A percentile compares a stretch with the other conserved stretches of the same genome.
phyloP scores from a whole-genome alignment of 2,797 vertebrate genomes.

The Emys orbicularis region DNA sequence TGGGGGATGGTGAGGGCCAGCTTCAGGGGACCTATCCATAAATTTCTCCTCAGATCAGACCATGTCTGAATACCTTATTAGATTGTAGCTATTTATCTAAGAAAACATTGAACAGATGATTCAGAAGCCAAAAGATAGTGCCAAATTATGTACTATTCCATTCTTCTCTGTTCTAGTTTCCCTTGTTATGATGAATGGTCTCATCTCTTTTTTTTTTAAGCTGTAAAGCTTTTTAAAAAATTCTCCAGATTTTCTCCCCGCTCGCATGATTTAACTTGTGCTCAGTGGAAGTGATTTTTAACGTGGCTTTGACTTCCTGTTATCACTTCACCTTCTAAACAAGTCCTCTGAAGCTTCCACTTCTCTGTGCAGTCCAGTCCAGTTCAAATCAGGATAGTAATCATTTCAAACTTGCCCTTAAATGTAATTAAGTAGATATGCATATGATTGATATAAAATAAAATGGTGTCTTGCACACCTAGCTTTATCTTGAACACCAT shows the following conservation, averaged over 20 bases:
- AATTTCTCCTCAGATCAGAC: background rate
- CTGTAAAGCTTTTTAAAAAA: background rate
- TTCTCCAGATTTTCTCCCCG: background rate
- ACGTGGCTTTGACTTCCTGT: background rate
- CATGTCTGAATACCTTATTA: background rate
- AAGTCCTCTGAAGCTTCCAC: background rate
- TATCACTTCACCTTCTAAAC: background rate
- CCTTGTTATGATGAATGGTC: background rate
- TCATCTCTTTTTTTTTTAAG: background rate
- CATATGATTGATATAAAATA: background rate
- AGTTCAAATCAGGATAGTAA: background rate
- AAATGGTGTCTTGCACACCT: background rate
- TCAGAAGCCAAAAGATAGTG: background rate
- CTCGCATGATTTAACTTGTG: background rate
- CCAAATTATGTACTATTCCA: background rate
- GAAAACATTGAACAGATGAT: background rate
- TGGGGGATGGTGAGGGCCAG: background rate
- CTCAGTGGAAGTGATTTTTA: background rate
- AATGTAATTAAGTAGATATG: background rate
- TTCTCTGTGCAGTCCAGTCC: background rate
- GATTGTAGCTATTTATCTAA: background rate
- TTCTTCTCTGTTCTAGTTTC: background rate
- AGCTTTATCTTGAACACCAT: background rate
- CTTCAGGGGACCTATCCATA: background rate
- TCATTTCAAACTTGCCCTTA: background rate